Evolutionary conservation across 2,888 invertebrate species (phyloP).

Genomic region (Epiperipatus broadwayi): DNA sequence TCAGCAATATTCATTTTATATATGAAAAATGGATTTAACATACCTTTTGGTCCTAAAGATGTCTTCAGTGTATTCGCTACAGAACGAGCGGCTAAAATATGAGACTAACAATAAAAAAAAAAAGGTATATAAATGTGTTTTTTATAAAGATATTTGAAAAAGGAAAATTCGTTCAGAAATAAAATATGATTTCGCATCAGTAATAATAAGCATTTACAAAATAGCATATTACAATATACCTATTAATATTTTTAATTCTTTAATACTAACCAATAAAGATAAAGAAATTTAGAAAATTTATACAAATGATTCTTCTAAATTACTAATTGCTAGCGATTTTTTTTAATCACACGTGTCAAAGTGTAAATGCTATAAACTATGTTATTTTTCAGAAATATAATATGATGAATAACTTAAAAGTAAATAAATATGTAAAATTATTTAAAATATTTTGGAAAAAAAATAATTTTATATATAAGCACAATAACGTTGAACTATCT

Average conservation of each 20-base stretch:
- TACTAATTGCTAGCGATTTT: too few species aligned
- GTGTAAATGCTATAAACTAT: neutral
- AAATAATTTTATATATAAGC: neutral
- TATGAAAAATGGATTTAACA: too few species aligned
- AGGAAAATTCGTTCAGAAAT: conserved; percentile 11
- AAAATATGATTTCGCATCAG: too few species aligned
- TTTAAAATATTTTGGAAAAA: conserved; percentile 1
- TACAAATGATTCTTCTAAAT: too few species aligned
- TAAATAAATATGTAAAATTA: conserved; percentile 10
- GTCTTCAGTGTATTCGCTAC: conserved; percentile 74
- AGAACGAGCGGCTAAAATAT: conserved; percentile 86
- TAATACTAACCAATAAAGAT: too few species aligned
- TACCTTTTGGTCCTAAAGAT: conserved; percentile 76
- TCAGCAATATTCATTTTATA: too few species aligned
- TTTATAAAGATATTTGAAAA: neutral
- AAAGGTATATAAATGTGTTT: conserved; percentile 7
- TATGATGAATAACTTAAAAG: conserved; percentile 60
- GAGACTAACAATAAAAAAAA: conserved; percentile 48
- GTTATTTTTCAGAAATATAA: conserved; percentile 34
- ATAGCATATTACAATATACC: too few species aligned
- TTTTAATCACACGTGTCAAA: too few species aligned
- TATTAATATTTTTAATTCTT: too few species aligned
- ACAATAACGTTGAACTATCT: neutral
- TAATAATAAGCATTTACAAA: too few species aligned
- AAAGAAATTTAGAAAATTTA: too few species aligned